These are phyloP conservation scores for Apoderus coryli DNA, from an alignment of 2,888 invertebrate genomes.

Conservation along the genomic window DNA sequence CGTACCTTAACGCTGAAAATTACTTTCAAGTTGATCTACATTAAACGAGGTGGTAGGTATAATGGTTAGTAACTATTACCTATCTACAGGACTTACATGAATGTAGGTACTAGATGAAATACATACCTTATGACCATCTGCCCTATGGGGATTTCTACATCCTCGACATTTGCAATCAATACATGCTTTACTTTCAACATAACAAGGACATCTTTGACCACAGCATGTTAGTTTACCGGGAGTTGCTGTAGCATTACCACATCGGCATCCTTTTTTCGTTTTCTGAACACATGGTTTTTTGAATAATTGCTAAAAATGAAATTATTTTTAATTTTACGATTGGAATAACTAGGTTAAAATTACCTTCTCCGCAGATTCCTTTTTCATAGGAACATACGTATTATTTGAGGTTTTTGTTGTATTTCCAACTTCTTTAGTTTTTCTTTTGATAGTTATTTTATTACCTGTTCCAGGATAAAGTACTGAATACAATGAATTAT, in stretches of 20 bases:
- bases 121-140: constrained; percentile 65
- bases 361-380: constrained; percentile 25
- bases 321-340: too few species aligned
- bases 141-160: constrained; percentile 79
- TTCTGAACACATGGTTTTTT: constrained; percentile 40
- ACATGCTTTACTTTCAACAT: constrained; percentile 80
- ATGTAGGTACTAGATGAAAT: too few species aligned
- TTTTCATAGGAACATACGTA: constrained; percentile 18
- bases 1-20: too few species aligned
- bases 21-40: too few species aligned
- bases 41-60: too few species aligned
- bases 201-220: constrained; percentile 88
- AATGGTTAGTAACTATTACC: too few species aligned
- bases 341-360: too few species aligned
- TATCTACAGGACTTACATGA: too few species aligned
- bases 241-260: constrained; percentile 79
- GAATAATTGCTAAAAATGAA: constrained; percentile 32
- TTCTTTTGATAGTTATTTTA: constrained; percentile 71
- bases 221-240: constrained; percentile 87
- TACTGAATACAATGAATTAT: constrained; percentile 57
- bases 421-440: constrained; percentile 33
- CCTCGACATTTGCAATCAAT: constrained; percentile 83
- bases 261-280: constrained; percentile 66
- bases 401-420: constrained; percentile 15
- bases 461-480: constrained; percentile 68